Evolutionary conservation across 2,797 vertebrate species (phyloP).

Genomic region (Hydrophis major): DNA sequence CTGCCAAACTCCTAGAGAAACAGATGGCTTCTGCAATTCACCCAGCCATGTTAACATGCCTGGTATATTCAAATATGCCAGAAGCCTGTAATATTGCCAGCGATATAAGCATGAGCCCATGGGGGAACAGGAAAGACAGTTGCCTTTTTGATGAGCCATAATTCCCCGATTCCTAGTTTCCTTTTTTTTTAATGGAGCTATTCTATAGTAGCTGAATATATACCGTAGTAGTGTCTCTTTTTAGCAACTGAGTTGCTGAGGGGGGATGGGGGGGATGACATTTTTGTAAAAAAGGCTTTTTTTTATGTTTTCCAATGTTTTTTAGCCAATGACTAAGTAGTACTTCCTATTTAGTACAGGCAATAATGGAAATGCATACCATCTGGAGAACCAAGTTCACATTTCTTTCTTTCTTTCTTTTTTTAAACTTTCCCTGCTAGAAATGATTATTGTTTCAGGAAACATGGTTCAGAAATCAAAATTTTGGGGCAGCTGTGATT

Average conservation of each 20-base stretch:
- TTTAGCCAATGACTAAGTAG: background rate
- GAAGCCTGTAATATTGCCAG: background rate
- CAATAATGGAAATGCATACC: background rate
- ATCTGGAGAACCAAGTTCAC: background rate
- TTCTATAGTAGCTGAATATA: background rate
- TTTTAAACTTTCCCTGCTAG: background rate
- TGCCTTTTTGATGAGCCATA: background rate
- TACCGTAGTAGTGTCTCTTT: background rate
- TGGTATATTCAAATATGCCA: background rate
- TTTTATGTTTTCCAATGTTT: background rate
- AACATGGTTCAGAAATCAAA: background rate
- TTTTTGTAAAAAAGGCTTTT: background rate
- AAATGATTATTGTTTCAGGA: background rate
- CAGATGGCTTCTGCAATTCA: background rate
- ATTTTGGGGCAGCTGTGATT: background rate
- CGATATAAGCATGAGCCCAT: background rate
- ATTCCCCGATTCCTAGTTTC: background rate
- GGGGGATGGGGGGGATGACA: no score
- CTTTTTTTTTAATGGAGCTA: background rate
- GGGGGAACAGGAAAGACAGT: background rate
- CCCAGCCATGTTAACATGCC: background rate
- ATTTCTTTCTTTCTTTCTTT: background rate
- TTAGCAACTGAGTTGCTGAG: background rate
- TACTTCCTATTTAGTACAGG: background rate
- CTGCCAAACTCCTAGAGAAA: background rate